These are phyloP conservation scores for Mesaphorura yosii DNA, from an alignment of 1,140 invertebrate species.

Conservation along the genomic window DNA sequence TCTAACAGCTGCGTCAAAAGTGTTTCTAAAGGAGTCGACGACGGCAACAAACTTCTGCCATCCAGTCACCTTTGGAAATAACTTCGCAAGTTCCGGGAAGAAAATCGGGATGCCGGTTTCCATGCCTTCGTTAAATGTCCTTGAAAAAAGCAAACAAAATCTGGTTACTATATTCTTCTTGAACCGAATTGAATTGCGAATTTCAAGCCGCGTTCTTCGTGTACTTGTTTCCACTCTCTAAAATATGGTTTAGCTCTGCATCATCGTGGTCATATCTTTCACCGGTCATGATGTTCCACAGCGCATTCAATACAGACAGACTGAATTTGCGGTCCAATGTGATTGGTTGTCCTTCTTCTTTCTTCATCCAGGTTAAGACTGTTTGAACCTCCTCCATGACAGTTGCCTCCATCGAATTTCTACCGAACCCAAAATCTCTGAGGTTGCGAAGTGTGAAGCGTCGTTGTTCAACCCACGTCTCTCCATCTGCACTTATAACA, in stretches of 20 bases:
- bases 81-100: neutral
- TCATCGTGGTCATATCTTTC: slow-evolving; percentile 5
- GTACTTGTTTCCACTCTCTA: neutral
- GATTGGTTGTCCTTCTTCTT: slow-evolving; percentile 6
- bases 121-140: neutral
- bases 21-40: neutral
- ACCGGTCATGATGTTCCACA: slow-evolving; percentile 13
- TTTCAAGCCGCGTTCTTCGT: neutral
- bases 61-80: neutral
- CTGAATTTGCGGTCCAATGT: slow-evolving; percentile 2
- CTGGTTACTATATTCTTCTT: too few relatives aligned
- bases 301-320: slow-evolving; percentile 12
- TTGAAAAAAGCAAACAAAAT: too few relatives aligned
- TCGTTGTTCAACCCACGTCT: slow-evolving; percentile 30
- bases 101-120: neutral
- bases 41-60: neutral
- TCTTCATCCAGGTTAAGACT: slow-evolving; percentile 4
- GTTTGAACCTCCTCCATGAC: slow-evolving; percentile 33
- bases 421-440: slow-evolving; percentile 35
- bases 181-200: neutral
- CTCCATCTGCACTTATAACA: neutral
- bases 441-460: slow-evolving; percentile 33
- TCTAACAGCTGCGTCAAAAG: neutral
- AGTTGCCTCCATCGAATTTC: slow-evolving; percentile 34
- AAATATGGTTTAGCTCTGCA: neutral